Evolutionary conservation across 1,140 invertebrate species (phyloP).

Genomic region (Apolygus lucorum): DNA sequence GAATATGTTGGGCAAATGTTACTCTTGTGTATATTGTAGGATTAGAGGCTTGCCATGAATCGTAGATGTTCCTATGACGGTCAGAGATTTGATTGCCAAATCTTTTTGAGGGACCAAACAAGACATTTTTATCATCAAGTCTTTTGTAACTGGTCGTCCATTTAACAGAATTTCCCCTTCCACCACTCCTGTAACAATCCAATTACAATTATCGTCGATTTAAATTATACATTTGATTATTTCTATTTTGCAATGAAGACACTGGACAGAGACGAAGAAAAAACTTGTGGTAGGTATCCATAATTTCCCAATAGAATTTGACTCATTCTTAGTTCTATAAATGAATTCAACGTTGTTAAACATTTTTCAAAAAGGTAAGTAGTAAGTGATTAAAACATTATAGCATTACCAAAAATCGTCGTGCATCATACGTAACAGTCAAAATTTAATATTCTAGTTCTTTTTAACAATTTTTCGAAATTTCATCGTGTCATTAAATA

Average conservation of each 20-base stretch:
- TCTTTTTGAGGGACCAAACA: constrained; percentile 64
- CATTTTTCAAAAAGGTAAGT: too few relatives aligned
- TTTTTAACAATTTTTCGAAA: too few relatives aligned
- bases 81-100: constrained; percentile 55
- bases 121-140: constrained; percentile 55
- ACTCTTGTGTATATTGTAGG: constrained; percentile 23
- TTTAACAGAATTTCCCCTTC: constrained; percentile 57
- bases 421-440: too few relatives aligned
- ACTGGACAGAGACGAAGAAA: not conserved
- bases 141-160: constrained; percentile 47
- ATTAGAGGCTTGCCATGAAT: constrained; percentile 53
- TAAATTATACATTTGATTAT: not conserved
- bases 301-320: not conserved
- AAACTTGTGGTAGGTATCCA: not conserved
- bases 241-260: not conserved
- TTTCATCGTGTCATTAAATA: too few relatives aligned
- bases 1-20: not conserved
- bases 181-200: constrained; percentile 39
- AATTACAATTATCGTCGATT: constrained; percentile 9
- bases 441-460: too few relatives aligned
- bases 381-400: too few relatives aligned
- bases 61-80: constrained; percentile 62
- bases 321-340: not conserved
- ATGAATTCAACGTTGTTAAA: too few relatives aligned
- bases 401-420: too few relatives aligned